Conservation (phyloP, 1,140 invertebrate species). For the Scaptomyza montana region DNA sequence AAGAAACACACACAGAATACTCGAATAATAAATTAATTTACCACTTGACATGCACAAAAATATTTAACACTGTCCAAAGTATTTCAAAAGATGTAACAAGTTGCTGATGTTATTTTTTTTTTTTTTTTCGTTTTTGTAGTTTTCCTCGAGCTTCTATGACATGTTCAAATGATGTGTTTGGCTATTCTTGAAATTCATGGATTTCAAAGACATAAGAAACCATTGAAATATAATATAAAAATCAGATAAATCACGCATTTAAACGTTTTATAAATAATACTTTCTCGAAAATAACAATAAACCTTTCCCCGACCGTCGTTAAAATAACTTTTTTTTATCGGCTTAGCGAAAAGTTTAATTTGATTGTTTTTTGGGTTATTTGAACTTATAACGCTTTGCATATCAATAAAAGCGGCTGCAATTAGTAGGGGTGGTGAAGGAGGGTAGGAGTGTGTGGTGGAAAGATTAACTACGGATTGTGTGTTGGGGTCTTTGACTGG, state of each 20-base stretch:
- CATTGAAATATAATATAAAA: too few species aligned
- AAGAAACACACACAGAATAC: slow-evolving; percentile 7
- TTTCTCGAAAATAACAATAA: too few species aligned
- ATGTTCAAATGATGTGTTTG: too few species aligned
- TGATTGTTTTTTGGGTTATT: slow-evolving; percentile 66
- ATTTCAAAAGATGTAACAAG: slow-evolving; percentile 2
- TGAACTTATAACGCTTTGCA: slow-evolving; percentile 64
- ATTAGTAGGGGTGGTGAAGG: background rate
- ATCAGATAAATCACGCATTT: too few species aligned
- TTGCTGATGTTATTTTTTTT: too few species aligned
- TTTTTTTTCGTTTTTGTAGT: too few species aligned
- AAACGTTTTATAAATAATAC: too few species aligned
- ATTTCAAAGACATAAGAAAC: too few species aligned
- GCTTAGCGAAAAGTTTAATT: slow-evolving; percentile 29
- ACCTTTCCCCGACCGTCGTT: too few species aligned
- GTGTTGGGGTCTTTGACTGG: slow-evolving; percentile 47
- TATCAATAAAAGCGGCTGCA: slow-evolving; percentile 57
- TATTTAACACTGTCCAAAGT: slow-evolving; percentile 14
- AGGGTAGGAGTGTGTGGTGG: slow-evolving; percentile 9
- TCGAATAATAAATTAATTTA: slow-evolving; percentile 29
- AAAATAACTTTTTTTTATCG: too few species aligned
- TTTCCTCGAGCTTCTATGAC: too few species aligned
- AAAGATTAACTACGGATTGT: background rate
- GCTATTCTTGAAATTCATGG: too few species aligned
- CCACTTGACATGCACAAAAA: slow-evolving; percentile 9